These are phyloP conservation scores for Pheosia gnoma DNA, from an alignment of 2,888 invertebrate species.

Conservation along the genomic window DNA sequence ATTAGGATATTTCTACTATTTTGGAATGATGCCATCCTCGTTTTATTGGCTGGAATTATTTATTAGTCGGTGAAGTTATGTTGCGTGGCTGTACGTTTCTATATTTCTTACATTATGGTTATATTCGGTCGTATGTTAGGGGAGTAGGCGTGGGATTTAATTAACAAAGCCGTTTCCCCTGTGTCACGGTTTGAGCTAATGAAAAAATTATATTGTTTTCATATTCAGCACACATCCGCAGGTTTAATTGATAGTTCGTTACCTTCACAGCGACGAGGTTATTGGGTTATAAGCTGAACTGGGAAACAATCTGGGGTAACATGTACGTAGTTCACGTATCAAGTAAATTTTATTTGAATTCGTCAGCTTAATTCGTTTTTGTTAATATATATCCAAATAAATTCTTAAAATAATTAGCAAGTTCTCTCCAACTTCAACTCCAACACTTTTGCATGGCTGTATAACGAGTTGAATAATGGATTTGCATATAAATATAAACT, in stretches of 20 bases:
- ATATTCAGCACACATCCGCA: conserved; percentile 46
- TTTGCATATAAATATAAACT: background rate
- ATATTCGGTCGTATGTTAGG: conserved; percentile 18
- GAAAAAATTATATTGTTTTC: conserved; percentile 43
- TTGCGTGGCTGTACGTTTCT: conserved; percentile 16
- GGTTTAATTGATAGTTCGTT: conserved; percentile 60
- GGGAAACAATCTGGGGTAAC: conserved; percentile 41
- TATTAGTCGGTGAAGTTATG: conserved; percentile 19
- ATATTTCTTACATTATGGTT: conserved; percentile 20
- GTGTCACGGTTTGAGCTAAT: conserved; percentile 21
- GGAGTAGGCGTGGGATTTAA: conserved; percentile 33
- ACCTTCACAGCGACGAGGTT: conserved; percentile 49
- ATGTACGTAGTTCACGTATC: conserved; percentile 51
- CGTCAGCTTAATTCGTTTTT: conserved; percentile 32
- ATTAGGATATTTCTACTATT: conserved; percentile 55
- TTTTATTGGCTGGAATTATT: conserved; percentile 56
- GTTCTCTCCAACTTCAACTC: too few species aligned
- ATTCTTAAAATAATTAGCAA: too few species aligned
- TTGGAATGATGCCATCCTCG: conserved; percentile 58
- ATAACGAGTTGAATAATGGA: too few species aligned
- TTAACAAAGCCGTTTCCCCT: conserved; percentile 33
- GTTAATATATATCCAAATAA: too few species aligned
- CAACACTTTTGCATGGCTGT: too few species aligned
- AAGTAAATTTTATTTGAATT: conserved; percentile 60
- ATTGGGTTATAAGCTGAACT: conserved; percentile 57